A percentile compares a stretch with the other conserved stretches of the same genome.
Evolutionary conservation across 2,113 vertebrate genomes (phyloP).

Genomic region (Lethenteron camtschaticum): DNA sequence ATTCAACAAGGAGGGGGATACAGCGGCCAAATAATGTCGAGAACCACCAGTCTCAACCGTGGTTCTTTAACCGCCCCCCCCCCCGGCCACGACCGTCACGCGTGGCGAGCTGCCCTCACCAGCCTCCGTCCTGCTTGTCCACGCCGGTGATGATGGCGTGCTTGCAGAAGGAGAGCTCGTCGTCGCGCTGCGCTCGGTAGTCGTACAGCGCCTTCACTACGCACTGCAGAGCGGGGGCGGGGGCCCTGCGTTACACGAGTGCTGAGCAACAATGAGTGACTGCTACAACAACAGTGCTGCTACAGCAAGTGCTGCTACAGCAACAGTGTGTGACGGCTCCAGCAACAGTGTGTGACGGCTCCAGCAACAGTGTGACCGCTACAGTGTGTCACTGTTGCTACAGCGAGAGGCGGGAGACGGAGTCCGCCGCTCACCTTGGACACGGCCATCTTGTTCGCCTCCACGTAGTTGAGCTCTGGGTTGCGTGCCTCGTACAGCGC

Average conservation of each 20-base stretch:
- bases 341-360: no score
- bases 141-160: conserved; percentile 50
- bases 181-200: conserved; percentile 52
- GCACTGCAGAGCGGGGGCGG: conserved; percentile 20
- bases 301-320: no score
- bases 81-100: neutral
- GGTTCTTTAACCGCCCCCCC: neutral
- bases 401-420: neutral
- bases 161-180: conserved; percentile 57
- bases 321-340: no score
- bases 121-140: conserved; percentile 52
- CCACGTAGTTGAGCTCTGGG: conserved; percentile 44
- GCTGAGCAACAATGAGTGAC: no score
- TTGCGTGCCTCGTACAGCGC: conserved; percentile 49
- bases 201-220: conserved; percentile 52
- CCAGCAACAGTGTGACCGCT: no score
- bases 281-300: no score
- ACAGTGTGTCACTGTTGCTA: neutral
- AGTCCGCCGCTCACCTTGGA: conserved; percentile 27
- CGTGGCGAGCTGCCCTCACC: conserved; percentile 22
- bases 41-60: neutral
- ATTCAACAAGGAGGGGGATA: neutral
- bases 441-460: conserved; percentile 60
- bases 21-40: neutral
- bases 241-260: no score